Base-by-base conservation (phyloP, 2,888 invertebrate genomes). In the Polydrusus tereticollis region DNA sequence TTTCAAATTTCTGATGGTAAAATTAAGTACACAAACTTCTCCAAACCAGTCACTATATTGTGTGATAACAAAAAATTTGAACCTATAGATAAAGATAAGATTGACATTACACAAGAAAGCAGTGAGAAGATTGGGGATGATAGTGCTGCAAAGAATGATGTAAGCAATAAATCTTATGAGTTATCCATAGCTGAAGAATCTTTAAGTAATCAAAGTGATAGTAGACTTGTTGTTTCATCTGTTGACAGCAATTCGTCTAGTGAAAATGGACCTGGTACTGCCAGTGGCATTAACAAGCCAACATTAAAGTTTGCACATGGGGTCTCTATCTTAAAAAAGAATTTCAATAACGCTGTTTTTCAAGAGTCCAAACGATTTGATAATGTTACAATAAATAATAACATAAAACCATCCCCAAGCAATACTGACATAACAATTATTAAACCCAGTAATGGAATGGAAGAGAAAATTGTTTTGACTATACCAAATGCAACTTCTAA, bases 1-100 rank as follows among this genome's bases (percentile, higher is more conserved):
- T 86, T 92, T 71, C 91, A 92, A 86, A 90, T 92, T 80, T 88
- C 89, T 20, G 91, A 80, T 72, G 79, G 80, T 88, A 59, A 74
- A 72, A 18, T 75, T 2, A 77, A 79, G 64, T 45, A 77, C n/a
- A 75, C 76, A 75, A 80, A 75, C 59, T 73, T 77, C 14, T 36
- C 72, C 33, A 69, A 64, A 18, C 66, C 74, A 55, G 89, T 91
- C 52, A 90, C 90, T 66, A 89, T 91, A 64, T 88, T 89, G 87
- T 85, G 88, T 77, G 89, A 89, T 21, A 60, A 52, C n/a, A 60
- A 41, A 23, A 60, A 45, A 33, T 10, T 12, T 16, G 43, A 26
- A 1, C 4, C 18, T 10, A 62, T 20, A 18, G 10, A 8, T 8
- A 36, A 23, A 14, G 58, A 58, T 33, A 18, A 8, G 8, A 14